phyloP scores from a whole-genome alignment of 1,140 invertebrate genomes.

The Riptortus pedestris region DNA sequence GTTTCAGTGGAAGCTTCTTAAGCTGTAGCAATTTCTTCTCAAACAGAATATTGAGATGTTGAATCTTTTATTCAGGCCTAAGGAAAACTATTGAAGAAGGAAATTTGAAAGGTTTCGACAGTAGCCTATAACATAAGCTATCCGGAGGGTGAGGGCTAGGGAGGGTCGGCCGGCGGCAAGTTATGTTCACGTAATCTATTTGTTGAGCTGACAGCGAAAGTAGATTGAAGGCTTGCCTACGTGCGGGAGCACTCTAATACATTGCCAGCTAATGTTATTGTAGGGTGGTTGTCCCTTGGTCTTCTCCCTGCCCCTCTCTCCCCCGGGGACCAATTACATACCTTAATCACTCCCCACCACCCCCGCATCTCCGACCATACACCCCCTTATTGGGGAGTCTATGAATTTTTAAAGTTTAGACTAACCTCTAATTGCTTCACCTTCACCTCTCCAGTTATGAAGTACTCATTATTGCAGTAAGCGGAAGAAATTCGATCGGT shows the following conservation, averaged over 20 bases:
- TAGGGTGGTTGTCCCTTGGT: background rate
- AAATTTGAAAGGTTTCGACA: slow-evolving; percentile 17
- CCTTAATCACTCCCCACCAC: slow-evolving; percentile 15
- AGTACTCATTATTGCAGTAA: too few species aligned
- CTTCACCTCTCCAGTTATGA: too few species aligned
- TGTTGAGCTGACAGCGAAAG: slow-evolving; percentile 22
- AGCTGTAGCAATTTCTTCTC: too few species aligned
- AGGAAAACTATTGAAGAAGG: too few species aligned
- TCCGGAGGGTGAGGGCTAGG: background rate
- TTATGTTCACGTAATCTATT: slow-evolving; percentile 27
- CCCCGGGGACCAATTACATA: slow-evolving; percentile 21
- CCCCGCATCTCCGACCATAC: too few species aligned
- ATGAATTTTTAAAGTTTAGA: slow-evolving; percentile 15
- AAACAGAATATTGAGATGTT: too few species aligned
- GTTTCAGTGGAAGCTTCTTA: too few species aligned
- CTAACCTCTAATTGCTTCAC: background rate
- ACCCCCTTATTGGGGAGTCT: too few species aligned
- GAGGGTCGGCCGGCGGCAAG: slow-evolving; percentile 8
- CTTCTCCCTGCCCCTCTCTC: background rate
- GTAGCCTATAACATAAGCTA: slow-evolving; percentile 38
- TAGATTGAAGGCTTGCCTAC: slow-evolving; percentile 21
- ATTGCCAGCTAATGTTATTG: slow-evolving; percentile 26
- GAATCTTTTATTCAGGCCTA: too few species aligned
- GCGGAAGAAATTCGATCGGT: too few species aligned
- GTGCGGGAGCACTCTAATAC: slow-evolving; percentile 23